A percentile compares a stretch with the other conserved stretches of the same genome.
Evolutionary conservation across 2,888 invertebrate genomes (phyloP).

Genomic region (Agrochola circellaris): DNA sequence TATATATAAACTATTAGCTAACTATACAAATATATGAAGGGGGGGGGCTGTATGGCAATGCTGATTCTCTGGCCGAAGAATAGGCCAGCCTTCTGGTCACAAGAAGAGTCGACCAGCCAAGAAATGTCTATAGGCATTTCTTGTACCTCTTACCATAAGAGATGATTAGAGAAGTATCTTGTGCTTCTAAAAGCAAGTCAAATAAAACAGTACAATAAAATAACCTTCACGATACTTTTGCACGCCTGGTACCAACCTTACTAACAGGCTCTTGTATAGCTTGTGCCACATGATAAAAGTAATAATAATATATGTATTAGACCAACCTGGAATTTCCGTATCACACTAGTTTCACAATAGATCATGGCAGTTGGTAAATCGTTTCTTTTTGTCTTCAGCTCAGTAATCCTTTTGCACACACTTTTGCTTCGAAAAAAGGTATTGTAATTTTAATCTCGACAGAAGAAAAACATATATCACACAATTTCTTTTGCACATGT

Average conservation of each 20-base stretch:
- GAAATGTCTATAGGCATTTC: not conserved
- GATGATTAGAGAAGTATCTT: not conserved
- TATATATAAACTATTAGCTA: no score
- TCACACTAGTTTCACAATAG: not conserved
- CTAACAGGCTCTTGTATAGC: not conserved
- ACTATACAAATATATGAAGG: no score
- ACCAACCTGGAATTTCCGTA: not conserved
- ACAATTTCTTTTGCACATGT: slow-evolving; percentile 18
- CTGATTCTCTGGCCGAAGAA: no score
- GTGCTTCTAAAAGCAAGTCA: not conserved
- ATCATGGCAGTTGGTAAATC: not conserved
- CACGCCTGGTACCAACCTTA: not conserved
- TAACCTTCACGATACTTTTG: not conserved
- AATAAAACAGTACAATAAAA: not conserved
- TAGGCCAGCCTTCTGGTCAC: no score
- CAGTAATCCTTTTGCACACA: not conserved
- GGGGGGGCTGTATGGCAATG: no score
- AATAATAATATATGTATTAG: not conserved
- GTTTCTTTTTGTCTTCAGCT: not conserved
- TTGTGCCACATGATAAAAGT: not conserved
- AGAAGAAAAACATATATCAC: slow-evolving; percentile 7
- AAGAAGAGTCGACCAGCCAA: no score
- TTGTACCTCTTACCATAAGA: no score
- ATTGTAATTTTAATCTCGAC: not conserved
- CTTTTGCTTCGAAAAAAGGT: not conserved